Evolutionary conservation across 1,140 invertebrate genomes (phyloP).

Genomic region (Phenacoccus solenopsis): DNA sequence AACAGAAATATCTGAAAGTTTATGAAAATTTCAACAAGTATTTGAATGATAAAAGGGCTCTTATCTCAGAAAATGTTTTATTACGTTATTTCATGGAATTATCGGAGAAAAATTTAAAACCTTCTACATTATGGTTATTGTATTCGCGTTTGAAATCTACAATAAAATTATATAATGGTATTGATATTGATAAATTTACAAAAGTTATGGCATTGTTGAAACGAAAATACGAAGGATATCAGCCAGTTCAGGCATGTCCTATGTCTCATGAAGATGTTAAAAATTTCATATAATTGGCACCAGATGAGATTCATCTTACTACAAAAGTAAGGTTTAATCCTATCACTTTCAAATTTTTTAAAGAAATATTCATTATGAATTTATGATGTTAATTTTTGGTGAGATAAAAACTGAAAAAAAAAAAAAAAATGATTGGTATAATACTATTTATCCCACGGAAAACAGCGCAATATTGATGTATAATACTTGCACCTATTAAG

Average conservation of each 20-base stretch:
- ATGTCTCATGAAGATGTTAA: neutral
- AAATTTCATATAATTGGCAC: neutral
- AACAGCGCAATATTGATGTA: too few relatives aligned
- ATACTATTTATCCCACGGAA: too few relatives aligned
- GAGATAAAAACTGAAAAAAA: too few relatives aligned
- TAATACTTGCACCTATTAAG: too few relatives aligned
- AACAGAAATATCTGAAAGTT: too few relatives aligned
- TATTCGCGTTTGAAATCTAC: neutral
- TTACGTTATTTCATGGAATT: neutral
- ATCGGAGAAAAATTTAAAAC: neutral
- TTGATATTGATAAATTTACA: neutral
- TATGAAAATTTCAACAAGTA: too few relatives aligned
- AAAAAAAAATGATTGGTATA: too few relatives aligned
- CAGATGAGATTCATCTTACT: neutral
- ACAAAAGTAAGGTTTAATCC: neutral
- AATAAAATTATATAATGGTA: neutral
- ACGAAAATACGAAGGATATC: neutral
- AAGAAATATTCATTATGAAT: too few relatives aligned
- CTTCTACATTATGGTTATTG: neutral
- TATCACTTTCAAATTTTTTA: neutral
- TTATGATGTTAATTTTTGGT: too few relatives aligned
- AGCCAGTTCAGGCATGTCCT: neutral
- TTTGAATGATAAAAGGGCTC: too few relatives aligned
- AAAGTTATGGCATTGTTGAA: neutral
- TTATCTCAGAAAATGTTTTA: neutral